phyloP scores from a whole-genome alignment of 2,888 invertebrate genomes.

The Onchidella celtica region DNA sequence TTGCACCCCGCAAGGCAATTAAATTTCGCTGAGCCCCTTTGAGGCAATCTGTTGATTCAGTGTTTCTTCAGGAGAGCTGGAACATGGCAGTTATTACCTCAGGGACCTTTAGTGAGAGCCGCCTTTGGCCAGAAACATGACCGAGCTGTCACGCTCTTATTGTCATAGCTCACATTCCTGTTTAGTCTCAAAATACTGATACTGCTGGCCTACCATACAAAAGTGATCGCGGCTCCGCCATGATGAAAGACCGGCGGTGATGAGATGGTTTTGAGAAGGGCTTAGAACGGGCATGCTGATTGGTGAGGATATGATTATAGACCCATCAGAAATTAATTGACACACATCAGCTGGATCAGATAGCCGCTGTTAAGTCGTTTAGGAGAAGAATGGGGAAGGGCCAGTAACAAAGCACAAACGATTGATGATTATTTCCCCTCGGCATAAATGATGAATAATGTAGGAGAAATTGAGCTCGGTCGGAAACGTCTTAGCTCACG shows the following conservation, averaged over 20 bases:
- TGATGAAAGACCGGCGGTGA: background rate
- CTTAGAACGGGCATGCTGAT: background rate
- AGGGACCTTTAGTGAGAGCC: too few species aligned
- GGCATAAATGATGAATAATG: background rate
- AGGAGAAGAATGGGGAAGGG: background rate
- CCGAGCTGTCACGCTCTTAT: too few species aligned
- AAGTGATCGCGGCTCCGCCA: background rate
- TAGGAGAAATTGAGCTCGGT: conserved; percentile 5
- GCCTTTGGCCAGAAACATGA: too few species aligned
- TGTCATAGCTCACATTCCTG: too few species aligned
- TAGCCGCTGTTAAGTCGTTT: background rate
- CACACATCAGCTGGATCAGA: background rate
- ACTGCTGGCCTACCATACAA: background rate
- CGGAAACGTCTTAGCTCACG: too few species aligned
- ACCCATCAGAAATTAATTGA: conserved; percentile 20
- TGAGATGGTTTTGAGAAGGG: background rate
- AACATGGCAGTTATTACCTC: too few species aligned
- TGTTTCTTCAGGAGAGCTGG: too few species aligned
- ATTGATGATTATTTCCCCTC: background rate
- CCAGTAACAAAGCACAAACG: background rate
- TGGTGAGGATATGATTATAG: conserved; percentile 14
- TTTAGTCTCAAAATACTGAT: too few species aligned
- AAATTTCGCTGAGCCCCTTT: too few species aligned
- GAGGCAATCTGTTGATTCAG: too few species aligned
- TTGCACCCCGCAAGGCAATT: too few species aligned